Conservation (phyloP, 1,140 invertebrate species). For the Condylostylus longicornis region DNA sequence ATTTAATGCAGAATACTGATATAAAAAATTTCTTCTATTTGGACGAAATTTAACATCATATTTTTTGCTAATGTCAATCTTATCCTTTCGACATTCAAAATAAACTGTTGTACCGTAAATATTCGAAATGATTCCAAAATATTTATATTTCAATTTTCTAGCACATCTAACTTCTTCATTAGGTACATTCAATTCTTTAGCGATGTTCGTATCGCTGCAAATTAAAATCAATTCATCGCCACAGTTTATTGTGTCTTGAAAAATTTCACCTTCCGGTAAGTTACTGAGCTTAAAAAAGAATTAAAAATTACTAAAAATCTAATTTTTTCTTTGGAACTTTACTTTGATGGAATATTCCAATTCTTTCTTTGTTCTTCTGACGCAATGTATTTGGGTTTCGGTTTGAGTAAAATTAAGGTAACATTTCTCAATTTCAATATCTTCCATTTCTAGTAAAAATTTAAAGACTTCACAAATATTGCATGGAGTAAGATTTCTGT, state of each 20-base stretch:
- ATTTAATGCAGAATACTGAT: too few species aligned
- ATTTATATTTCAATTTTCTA: neutral
- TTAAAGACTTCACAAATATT: conserved; percentile 10
- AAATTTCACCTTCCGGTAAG: neutral
- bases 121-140: neutral
- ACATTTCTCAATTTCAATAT: conserved; percentile 16
- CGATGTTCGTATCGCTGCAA: conserved; percentile 14
- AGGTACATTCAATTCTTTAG: conserved; percentile 10
- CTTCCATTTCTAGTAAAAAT: conserved; percentile 22
- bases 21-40: too few species aligned
- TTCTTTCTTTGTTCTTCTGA: too few species aligned
- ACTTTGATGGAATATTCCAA: conserved; percentile 20
- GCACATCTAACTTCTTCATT: conserved; percentile 9
- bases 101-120: too few species aligned
- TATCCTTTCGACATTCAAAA: too few species aligned
- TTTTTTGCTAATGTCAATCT: too few species aligned
- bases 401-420: conserved; percentile 18
- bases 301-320: conserved; percentile 9
- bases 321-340: conserved; percentile 5
- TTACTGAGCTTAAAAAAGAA: neutral
- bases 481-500: conserved; percentile 7
- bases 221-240: conserved; percentile 19
- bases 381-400: conserved; percentile 19
- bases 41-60: too few species aligned
- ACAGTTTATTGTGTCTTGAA: conserved; percentile 20